These are phyloP conservation scores for Agonopterix arenella DNA, from an alignment of 2,888 invertebrate species.

Conservation along the genomic window DNA sequence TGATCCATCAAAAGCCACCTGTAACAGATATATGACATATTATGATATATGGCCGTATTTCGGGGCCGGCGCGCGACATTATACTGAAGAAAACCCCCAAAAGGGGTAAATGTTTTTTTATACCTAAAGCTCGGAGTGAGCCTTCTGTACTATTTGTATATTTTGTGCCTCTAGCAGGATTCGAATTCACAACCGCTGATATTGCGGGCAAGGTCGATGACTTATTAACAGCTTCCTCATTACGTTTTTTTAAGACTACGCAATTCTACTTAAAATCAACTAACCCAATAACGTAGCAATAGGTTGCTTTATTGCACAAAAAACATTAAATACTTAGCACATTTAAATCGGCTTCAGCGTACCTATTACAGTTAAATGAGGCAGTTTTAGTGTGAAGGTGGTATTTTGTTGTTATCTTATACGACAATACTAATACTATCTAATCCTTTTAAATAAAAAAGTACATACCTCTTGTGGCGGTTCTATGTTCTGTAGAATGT, in stretches of 20 bases:
- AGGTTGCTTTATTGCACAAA: too few relatives aligned
- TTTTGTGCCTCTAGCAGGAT: neutral
- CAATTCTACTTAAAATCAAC: too few relatives aligned
- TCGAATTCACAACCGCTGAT: neutral
- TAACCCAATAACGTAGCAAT: too few relatives aligned
- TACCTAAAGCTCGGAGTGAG: neutral
- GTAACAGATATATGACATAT: conserved; percentile 3
- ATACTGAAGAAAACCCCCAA: neutral
- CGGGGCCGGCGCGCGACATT: too few relatives aligned
- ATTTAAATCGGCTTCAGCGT: too few relatives aligned
- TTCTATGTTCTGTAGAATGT: conserved; percentile 4
- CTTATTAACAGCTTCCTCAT: too few relatives aligned
- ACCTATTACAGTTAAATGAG: neutral
- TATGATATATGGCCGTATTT: too few relatives aligned
- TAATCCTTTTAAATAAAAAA: conserved; percentile 1
- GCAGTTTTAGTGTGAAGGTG: neutral
- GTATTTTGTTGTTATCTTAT: neutral
- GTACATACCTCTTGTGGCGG: conserved; percentile 7
- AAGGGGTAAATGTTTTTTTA: neutral
- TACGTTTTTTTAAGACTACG: too few relatives aligned
- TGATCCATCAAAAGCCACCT: conserved; percentile 13
- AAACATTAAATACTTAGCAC: too few relatives aligned
- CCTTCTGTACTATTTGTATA: neutral
- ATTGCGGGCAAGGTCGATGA: too few relatives aligned
- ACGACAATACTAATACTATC: conserved; percentile 1